phyloP scores from a whole-genome alignment of 2,113 vertebrate genomes.

The Misgurnus anguillicaudatus region DNA sequence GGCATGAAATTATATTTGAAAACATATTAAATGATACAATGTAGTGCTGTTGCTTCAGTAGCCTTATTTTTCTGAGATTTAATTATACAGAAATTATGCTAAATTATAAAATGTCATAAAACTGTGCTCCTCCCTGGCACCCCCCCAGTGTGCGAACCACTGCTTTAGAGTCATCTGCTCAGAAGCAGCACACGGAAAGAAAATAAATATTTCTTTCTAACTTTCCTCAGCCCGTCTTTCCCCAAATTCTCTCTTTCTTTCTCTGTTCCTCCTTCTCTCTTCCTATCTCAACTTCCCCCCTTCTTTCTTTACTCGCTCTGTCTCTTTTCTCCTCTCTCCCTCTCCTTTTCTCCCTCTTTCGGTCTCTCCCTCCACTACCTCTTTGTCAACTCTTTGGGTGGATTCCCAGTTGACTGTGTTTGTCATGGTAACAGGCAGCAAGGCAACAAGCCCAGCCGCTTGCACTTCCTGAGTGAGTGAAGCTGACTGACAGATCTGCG shows the following conservation, averaged over 20 bases:
- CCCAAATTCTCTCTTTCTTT: conserved; percentile 8
- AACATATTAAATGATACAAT: too few relatives aligned
- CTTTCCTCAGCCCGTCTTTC: not conserved
- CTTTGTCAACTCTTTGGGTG: conserved; percentile 76
- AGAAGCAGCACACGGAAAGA: conserved; percentile 31
- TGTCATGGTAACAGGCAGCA: conserved; percentile 79
- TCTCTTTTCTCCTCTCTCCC: conserved; percentile 21
- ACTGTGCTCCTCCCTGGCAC: too few relatives aligned
- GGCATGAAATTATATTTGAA: too few relatives aligned
- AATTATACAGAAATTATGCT: too few relatives aligned
- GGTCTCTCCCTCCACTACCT: conserved; percentile 50
- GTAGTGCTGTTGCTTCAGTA: too few relatives aligned
- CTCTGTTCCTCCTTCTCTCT: not conserved
- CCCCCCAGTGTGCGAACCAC: too few relatives aligned
- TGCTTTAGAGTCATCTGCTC: conserved; percentile 29
- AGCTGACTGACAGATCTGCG: conserved; percentile 57
- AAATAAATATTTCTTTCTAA: conserved; percentile 44
- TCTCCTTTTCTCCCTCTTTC: conserved; percentile 25
- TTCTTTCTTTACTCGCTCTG: not conserved
- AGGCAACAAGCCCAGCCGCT: conserved; percentile 75
- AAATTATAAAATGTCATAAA: too few relatives aligned
- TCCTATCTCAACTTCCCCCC: not conserved
- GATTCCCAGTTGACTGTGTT: conserved; percentile 81
- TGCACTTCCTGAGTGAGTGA: conserved; percentile 72
- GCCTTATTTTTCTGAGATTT: too few relatives aligned